Evolutionary conservation across 2,113 vertebrate genomes (phyloP).

Genomic region (Oryzias melastigma): DNA sequence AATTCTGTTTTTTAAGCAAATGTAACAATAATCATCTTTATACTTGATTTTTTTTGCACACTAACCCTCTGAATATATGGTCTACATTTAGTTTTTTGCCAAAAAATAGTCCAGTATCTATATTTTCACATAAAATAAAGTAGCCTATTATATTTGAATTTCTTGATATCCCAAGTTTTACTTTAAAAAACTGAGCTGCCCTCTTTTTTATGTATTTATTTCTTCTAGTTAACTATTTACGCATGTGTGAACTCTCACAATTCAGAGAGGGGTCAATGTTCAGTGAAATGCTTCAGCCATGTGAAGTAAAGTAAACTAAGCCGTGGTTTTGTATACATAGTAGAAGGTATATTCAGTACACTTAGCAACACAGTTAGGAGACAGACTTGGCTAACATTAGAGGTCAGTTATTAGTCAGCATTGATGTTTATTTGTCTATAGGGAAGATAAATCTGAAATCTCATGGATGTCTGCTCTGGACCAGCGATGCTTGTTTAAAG

Average conservation of each 20-base stretch:
- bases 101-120: too few species aligned
- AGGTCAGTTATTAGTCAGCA: slow-evolving; percentile 89
- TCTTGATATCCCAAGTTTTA: slow-evolving; percentile 6
- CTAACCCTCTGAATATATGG: too few species aligned
- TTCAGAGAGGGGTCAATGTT: slow-evolving; percentile 53
- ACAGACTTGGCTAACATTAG: slow-evolving; percentile 83
- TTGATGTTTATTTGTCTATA: slow-evolving; percentile 90
- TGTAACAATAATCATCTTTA: too few species aligned
- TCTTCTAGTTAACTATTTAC: slow-evolving; percentile 49
- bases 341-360: slow-evolving; percentile 75
- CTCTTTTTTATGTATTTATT: slow-evolving; percentile 14
- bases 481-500: slow-evolving; percentile 87
- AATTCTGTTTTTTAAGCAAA: too few species aligned
- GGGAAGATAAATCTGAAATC: slow-evolving; percentile 89
- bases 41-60: too few species aligned
- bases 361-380: slow-evolving; percentile 72
- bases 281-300: slow-evolving; percentile 62
- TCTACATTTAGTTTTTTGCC: too few species aligned
- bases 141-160: too few species aligned
- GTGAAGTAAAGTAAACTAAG: slow-evolving; percentile 69
- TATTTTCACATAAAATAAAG: too few species aligned
- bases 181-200: slow-evolving; percentile 30
- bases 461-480: slow-evolving; percentile 71
- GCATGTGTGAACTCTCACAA: slow-evolving; percentile 40
- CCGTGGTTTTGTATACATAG: slow-evolving; percentile 62